A percentile compares a stretch with the other conserved stretches of the same genome.
Conservation (phyloP, 1,140 invertebrate species). For the Orussus abietinus region DNA sequence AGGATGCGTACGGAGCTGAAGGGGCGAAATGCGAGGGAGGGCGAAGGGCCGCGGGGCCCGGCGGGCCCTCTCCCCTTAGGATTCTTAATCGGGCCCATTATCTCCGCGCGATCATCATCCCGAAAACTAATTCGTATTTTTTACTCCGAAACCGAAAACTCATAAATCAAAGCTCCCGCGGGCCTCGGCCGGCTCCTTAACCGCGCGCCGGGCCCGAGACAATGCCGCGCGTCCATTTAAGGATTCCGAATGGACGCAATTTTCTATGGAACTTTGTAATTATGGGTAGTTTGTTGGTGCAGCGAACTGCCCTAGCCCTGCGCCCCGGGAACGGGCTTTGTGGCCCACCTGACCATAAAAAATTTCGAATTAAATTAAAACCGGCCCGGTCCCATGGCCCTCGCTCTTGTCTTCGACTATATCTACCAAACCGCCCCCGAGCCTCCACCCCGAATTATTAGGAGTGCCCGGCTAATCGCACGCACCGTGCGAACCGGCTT, state of each 20-base stretch:
- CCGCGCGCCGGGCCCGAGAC: constrained; percentile 16
- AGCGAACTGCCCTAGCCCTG: constrained; percentile 6
- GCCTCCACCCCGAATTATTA: too few relatives aligned
- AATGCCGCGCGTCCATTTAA: constrained; percentile 15
- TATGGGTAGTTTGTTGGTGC: constrained; percentile 39
- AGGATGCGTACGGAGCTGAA: too few relatives aligned
- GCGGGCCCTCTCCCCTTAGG: constrained; percentile 24
- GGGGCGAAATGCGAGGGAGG: too few relatives aligned
- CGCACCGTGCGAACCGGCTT: too few relatives aligned
- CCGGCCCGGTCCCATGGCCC: not conserved
- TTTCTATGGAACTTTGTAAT: constrained; percentile 53
- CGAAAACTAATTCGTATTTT: constrained; percentile 54
- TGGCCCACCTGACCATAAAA: not conserved
- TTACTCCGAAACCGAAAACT: constrained; percentile 53
- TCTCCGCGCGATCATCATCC: constrained; percentile 51
- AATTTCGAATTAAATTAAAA: constrained; percentile 14
- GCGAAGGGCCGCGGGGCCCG: too few relatives aligned
- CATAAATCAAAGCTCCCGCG: constrained; percentile 48
- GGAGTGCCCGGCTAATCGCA: too few relatives aligned
- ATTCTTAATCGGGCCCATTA: constrained; percentile 53
- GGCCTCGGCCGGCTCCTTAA: constrained; percentile 23
- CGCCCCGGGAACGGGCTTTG: constrained; percentile 1
- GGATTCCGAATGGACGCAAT: constrained; percentile 49
- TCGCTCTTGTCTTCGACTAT: too few relatives aligned
- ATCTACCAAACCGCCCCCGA: too few relatives aligned